Evolutionary conservation across 2,797 vertebrate species (phyloP), one percentile per base, ranked within the genome.

Genomic region (Gobionotothen gibberifrons): DNA sequence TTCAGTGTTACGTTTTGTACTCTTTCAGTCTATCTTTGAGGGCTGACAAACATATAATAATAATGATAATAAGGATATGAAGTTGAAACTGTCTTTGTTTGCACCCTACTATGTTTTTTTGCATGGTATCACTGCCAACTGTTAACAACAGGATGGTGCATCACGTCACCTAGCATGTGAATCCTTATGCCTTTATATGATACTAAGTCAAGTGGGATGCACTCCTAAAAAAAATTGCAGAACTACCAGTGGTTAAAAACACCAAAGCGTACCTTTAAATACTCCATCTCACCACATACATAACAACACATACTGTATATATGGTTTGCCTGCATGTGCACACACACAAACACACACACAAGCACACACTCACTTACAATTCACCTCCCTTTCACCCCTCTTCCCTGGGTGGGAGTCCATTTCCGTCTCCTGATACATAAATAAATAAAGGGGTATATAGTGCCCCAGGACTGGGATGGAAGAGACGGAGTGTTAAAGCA

Each of bases 361-460:
- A 51, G 54, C 39, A 56, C 21, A 29, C 52, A 57, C 56, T 67
- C 10, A 69, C 69, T 87, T 87, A 78, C 79, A 79, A 73, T 81
- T 92, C 87, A 92, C 91, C 90, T 92, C 87, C 65, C 55, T 81
- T 66, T 91, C 82, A 93, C 88, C 92, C 90, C 84, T 89, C 79
- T 84, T 89, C 89, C 74, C 85, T 91, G 85, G 83, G 92, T 90
- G 88, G 92, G 88, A 91, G 85, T 86, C 91, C 90, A 88, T 92
- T 92, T 93, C 93, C 91, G 86, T 91, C 89, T 93, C 77, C 74
- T 91, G 85, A 90, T 92, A 89, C 85, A 93, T 91, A 94, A 94
- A 94, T 93, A 94, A 94, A 94, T 92, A 88, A 82, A 87, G 72
- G 85, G 81, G 74, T 83, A 79, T 79, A 76, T 88, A 85, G 87